Base-by-base conservation (phyloP, 1,140 invertebrate genomes). In the Drosophila novamexicana region DNA sequence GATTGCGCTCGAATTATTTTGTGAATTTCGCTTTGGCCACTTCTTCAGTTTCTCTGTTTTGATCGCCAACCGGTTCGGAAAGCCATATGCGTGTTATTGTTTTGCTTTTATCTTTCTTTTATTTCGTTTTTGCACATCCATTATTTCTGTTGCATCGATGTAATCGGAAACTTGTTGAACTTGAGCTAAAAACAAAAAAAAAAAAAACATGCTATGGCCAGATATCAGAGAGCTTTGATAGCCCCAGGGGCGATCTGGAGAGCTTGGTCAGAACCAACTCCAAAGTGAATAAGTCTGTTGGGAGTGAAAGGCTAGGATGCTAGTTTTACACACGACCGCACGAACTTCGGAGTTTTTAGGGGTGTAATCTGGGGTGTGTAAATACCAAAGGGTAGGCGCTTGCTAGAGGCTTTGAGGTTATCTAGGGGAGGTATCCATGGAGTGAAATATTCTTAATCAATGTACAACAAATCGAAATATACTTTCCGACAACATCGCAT, bases 161-260 rank as follows among this genome's bases (percentile, higher is more conserved):
- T 77, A 88, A 89, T 49, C 65, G 56, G 52, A 72, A 80, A 88
- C 84, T 76, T n/a, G 84, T 83, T 88, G 84, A 88, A 88, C 84
- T 88, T 88, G 84, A 88, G 62, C 84, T 84, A 76, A 84, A 89
- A 78, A 86, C 34, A 44, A 36, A 45, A 40, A 22, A 18, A 18
- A 18, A 49, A 47, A 12, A 45, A 40, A 5, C 6, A 16, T 2
- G 16, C n/a, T 53, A 40, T 34, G 67, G 54, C 37, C 58, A 18
- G 10, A 34, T 37, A 52, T 34, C 7, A 7, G 12, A 59, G 37
- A 59, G 29, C 12, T 39, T 7, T 40, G 29, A 45, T 67, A 49
- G 52, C 22, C 39, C 6, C 3, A 37, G 42, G 44, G 36, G 49
- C 72, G 62, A 2, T 22, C 22, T 2, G 3, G 22, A 22, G 22